Evolutionary conservation across 2,888 invertebrate species (phyloP), one percentile per base, ranked within the genome.

Genomic region (Apodemia zela): DNA sequence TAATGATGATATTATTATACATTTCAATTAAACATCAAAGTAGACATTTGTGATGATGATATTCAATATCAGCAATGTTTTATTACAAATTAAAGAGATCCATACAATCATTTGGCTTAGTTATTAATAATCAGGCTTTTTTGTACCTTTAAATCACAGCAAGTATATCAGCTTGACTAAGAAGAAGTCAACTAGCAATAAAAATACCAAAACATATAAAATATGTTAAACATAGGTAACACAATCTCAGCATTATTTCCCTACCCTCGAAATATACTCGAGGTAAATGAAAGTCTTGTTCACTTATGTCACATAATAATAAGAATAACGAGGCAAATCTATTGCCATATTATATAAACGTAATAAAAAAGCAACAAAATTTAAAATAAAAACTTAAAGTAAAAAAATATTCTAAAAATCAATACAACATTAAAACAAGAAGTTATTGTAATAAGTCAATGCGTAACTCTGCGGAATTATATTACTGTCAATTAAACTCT

Each of bases 401-500:
- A 38, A 38, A 42, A 42, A 42, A 42, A 42, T 4, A 42, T 15
- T 42, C 15, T 33, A 2, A 33, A 33, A 33, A 33, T 33, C 33
- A 7, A 33, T 33, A 33, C 33, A 33, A 33, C 33, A 35, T 29
- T 66, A 63, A 57, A 49, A 57, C 59, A 66, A 66, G 60, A 66
- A 63, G 38, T 33, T 61, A 59, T 66, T 66, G 49, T 66, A 63
- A 65, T 62, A 67, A 6, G 62, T 65, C 42, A 63, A 51, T 25
- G 62, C 65, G 65, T 65, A 65, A 61, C 47, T 59, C 7, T 65
- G 63, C 58, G 66, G 66, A 45, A 66, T 65, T 59, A 66, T 59
- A 51, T 66, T 63, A 66, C 60, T 68, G 54, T 67, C 2, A 65
- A 67, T 67, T 60, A 69, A 65, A n/a, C 67, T 65, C 15, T 66